phyloP scores from a whole-genome alignment of 2,113 vertebrate genomes.

The Nibea albiflora region DNA sequence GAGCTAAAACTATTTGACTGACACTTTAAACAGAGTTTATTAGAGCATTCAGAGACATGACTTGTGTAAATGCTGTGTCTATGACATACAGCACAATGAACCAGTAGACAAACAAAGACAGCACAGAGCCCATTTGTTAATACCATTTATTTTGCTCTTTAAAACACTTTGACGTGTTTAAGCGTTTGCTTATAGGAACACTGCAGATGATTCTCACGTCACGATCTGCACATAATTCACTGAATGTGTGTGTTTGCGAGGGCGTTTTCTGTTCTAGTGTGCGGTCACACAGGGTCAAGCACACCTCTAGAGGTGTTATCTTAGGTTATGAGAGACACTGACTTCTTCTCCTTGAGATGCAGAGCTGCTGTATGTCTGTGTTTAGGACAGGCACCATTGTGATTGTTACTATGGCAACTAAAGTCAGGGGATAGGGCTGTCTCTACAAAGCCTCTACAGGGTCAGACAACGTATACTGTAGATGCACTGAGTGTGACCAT shows the following conservation, averaged over 20 bases:
- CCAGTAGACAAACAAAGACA: not conserved
- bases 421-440: too few species aligned
- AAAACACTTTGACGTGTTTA: constrained; percentile 13
- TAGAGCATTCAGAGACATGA: not conserved
- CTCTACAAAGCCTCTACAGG: too few species aligned
- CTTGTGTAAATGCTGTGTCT: not conserved
- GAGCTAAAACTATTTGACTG: not conserved
- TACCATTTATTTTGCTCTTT: constrained; percentile 8
- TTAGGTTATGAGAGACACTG: too few species aligned
- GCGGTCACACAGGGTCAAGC: too few species aligned
- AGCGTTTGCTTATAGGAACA: not conserved
- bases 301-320: too few species aligned
- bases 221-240: not conserved
- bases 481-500: too few species aligned
- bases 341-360: too few species aligned
- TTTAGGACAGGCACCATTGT: too few species aligned
- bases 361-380: too few species aligned
- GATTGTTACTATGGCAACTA: too few species aligned
- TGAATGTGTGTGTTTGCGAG: not conserved
- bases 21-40: not conserved
- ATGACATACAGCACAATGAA: not conserved
- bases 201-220: not conserved
- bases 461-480: too few species aligned
- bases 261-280: too few species aligned
- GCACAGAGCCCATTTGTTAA: not conserved